Conservation (phyloP, 2,888 invertebrate genomes). For the Saturnia pavonia region DNA sequence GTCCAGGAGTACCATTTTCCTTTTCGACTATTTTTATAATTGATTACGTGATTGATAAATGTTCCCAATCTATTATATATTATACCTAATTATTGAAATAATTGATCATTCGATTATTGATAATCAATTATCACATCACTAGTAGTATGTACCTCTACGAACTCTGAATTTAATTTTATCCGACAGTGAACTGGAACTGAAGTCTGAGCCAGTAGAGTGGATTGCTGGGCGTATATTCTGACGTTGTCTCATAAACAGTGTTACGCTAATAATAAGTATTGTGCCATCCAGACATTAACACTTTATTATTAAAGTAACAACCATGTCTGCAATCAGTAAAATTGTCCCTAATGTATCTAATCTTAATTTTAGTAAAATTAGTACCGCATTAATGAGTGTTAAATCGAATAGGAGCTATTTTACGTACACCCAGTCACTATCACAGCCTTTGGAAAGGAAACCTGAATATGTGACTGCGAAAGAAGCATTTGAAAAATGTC, state of each 20-base stretch:
- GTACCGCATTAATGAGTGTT: conserved; percentile 54
- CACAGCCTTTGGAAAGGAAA: conserved; percentile 88
- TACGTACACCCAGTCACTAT: conserved; percentile 90
- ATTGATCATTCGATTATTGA: too few relatives aligned
- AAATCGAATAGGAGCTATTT: conserved; percentile 83
- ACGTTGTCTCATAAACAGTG: background rate
- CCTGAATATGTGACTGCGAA: conserved; percentile 88
- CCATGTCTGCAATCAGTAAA: conserved; percentile 69
- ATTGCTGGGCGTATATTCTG: conserved; percentile 2
- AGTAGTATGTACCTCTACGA: too few relatives aligned
- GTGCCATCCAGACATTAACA: background rate
- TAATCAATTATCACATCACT: too few relatives aligned
- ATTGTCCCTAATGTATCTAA: conserved; percentile 59
- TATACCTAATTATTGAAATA: too few relatives aligned
- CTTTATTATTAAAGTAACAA: conserved; percentile 1
- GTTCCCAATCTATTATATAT: too few relatives aligned
- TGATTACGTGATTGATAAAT: too few relatives aligned
- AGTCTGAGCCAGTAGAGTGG: background rate
- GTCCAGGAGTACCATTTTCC: too few relatives aligned
- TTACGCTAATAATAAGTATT: conserved; percentile 6
- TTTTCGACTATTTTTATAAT: too few relatives aligned
- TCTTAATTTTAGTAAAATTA: conserved; percentile 59
- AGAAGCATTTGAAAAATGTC: conserved; percentile 87
- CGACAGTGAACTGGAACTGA: conserved; percentile 3
- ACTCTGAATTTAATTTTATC: conserved; percentile 8